Conservation (phyloP, 1,140 invertebrate species). For the Scaptomyza graminum region DNA sequence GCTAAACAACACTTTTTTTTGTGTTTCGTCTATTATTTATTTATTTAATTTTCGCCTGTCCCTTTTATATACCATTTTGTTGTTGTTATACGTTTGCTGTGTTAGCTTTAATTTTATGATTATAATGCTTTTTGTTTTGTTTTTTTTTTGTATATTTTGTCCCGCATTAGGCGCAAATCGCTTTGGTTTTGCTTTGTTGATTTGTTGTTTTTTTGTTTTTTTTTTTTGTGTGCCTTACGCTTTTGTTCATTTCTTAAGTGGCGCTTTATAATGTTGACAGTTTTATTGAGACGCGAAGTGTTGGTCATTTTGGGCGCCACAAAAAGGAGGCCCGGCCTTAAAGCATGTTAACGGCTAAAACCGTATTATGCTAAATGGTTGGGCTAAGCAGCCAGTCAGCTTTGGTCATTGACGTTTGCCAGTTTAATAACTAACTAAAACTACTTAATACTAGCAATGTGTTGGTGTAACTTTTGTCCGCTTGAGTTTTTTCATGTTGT, state of each 20-base stretch:
- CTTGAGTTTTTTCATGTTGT: too few species aligned
- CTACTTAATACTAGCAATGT: too few species aligned
- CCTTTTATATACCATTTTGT: conserved; percentile 9
- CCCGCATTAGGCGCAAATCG: not conserved
- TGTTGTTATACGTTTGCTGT: conserved; percentile 36
- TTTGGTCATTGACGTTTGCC: too few species aligned
- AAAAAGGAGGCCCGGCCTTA: not conserved
- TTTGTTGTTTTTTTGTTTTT: not conserved
- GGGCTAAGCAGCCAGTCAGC: conserved; percentile 14
- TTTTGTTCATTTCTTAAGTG: conserved; percentile 81
- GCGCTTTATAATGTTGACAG: conserved; percentile 81
- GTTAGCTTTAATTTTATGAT: conserved; percentile 56
- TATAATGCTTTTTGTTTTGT: conserved; percentile 39
- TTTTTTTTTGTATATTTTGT: conserved; percentile 6
- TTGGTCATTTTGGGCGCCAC: conserved; percentile 56
- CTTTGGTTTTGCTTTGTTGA: conserved; percentile 33
- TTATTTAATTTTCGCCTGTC: conserved; percentile 53
- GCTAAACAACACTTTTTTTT: conserved; percentile 42
- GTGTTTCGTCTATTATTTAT: conserved; percentile 43
- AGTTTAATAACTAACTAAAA: too few species aligned
- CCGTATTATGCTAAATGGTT: not conserved
- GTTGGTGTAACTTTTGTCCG: too few species aligned
- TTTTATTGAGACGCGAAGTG: conserved; percentile 78
- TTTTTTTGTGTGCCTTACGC: conserved; percentile 31
- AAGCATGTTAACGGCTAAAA: not conserved